Base-by-base conservation (phyloP, 1,140 invertebrate genomes). In the Acyrthosiphon pisum region DNA sequence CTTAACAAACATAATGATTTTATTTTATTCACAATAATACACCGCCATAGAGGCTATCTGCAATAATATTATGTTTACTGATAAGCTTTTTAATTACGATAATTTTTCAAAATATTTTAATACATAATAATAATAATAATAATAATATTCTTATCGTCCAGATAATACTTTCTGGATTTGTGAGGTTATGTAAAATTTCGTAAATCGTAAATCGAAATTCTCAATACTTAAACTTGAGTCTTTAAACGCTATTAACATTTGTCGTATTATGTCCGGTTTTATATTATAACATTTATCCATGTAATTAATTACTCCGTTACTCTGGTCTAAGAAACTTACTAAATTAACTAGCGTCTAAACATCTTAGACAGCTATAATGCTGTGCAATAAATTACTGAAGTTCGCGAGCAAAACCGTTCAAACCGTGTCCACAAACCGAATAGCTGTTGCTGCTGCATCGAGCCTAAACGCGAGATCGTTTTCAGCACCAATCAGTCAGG, bases 161-260 rank as follows among this genome's bases (percentile, higher is more conserved):
- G 37, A 68, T 50, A 50, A 44, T 26, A 68, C 14, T n/a, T 35
- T 30, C 30, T 26, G 2, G 20, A 76, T 76, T 53, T 86, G 44
- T 86, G n/a, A 93, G 91, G 91, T 93, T 93, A 93, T 84, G 81
- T 93, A 41, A 14, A 14, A 92, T 37, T 84, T 48, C n/a, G 1
- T 22, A 53, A 53, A 23, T 48, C n/a, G 1, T 22, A 53, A 53
- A 23, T 60, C 30, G 30, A 35, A 76, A 35, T 18, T 76, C 30
- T 30, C 60, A 76, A n/a, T 76, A 76, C n/a, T 76, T 6, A 76
- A 35, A 76, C 60, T 6, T 20, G 6, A 35, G 30, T n/a, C 3
- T 76, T 76, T 18, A 60, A 30, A 56, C 53, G 26, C 20, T 11
- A 18, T n/a, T 7, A 7, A 53, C 22, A 23, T 14, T 23, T 22